These are phyloP conservation scores for Iguana delicatissima DNA, from an alignment of 2,797 vertebrate species.

Conservation along the genomic window DNA sequence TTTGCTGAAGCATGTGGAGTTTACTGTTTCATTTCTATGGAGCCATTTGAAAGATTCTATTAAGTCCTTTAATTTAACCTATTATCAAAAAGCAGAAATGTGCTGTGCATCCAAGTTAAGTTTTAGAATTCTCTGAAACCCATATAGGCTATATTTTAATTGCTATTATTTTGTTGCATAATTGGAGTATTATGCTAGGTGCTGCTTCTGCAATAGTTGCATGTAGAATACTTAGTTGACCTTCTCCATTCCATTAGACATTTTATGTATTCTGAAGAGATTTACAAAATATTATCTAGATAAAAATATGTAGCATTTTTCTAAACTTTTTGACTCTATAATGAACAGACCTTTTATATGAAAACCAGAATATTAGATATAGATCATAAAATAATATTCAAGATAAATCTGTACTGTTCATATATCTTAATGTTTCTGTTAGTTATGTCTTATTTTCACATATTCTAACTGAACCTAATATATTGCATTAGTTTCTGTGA, in stretches of 20 bases:
- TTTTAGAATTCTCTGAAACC: neutral
- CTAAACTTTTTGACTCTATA: neutral
- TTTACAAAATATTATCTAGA: neutral
- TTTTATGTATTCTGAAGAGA: neutral
- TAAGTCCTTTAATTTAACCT: neutral
- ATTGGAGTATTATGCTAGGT: neutral
- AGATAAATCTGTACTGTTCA: neutral
- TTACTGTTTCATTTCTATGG: neutral
- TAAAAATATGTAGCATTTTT: neutral
- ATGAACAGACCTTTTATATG: too few species aligned
- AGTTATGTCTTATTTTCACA: neutral
- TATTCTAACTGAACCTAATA: constrained; percentile 35
- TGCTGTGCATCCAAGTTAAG: neutral
- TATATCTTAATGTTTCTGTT: neutral
- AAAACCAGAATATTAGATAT: neutral
- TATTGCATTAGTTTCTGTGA: neutral
- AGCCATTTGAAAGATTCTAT: neutral
- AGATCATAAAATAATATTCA: constrained; percentile 12
- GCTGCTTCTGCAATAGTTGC: neutral
- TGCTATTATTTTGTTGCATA: neutral
- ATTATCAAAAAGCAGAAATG: neutral
- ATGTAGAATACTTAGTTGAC: neutral
- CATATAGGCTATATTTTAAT: neutral
- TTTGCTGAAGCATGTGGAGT: neutral
- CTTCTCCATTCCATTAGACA: neutral